A percentile compares a stretch with the other conserved stretches of the same genome.
Conservation (phyloP, 2,113 vertebrate genomes). For the Murina feae region DNA sequence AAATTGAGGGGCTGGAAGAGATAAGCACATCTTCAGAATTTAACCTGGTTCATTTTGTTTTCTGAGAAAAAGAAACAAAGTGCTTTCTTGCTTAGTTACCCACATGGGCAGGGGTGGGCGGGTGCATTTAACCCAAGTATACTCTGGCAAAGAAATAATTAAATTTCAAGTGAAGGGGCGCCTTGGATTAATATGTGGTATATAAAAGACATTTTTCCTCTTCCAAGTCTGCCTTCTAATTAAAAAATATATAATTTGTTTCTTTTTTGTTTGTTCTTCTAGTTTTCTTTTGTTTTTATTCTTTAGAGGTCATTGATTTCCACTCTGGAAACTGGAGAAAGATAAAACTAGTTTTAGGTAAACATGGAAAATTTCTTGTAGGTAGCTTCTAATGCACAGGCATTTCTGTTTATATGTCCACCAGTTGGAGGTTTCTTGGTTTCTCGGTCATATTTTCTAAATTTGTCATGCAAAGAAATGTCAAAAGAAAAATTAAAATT, state of each 20-base stretch:
- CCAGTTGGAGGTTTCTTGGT: neutral
- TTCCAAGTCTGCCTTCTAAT: constrained; percentile 32
- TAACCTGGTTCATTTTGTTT: neutral
- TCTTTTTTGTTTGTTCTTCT: constrained; percentile 14
- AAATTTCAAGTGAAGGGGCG: neutral
- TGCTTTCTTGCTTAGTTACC: neutral
- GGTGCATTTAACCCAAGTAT: neutral
- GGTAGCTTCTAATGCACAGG: constrained; percentile 18
- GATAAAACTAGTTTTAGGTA: constrained; percentile 38
- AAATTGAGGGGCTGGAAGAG: neutral
- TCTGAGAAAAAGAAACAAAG: neutral
- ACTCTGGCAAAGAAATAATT: neutral
- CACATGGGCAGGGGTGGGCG: neutral
- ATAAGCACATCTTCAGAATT: neutral
- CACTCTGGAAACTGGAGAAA: constrained; percentile 6
- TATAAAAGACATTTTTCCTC: neutral
- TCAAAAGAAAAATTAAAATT: constrained; percentile 52
- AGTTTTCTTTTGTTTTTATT: constrained; percentile 38
- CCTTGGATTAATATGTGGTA: neutral
- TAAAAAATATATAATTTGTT: constrained; percentile 43
- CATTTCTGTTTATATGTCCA: neutral
- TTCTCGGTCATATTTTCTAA: constrained; percentile 55
- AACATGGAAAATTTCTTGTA: constrained; percentile 42
- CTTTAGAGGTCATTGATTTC: constrained; percentile 33
- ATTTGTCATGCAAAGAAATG: constrained; percentile 56